Conservation (phyloP, 2,888 invertebrate genomes). For the Euplagia quadripunctaria region DNA sequence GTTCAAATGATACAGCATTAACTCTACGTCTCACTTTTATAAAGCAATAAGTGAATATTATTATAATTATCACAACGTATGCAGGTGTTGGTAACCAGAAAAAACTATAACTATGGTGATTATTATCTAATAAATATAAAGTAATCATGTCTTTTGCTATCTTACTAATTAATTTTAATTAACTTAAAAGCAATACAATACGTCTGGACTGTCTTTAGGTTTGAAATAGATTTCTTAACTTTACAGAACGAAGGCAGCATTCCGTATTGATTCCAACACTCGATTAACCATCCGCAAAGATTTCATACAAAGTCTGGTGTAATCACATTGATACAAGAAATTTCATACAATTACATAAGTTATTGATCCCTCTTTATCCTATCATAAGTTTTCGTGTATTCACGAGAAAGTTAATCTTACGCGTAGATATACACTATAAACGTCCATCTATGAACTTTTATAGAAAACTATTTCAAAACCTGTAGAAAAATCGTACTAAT, state of each 20-base stretch:
- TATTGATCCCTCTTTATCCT: conserved; percentile 82
- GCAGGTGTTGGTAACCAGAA: conserved; percentile 61
- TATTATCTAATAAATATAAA: conserved; percentile 68
- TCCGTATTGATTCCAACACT: conserved; percentile 31
- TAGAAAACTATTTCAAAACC: conserved; percentile 83
- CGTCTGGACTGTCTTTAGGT: conserved; percentile 77
- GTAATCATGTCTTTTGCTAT: conserved; percentile 72
- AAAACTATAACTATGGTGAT: conserved; percentile 68
- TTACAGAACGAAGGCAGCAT: conserved; percentile 30
- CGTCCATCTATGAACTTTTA: conserved; percentile 59
- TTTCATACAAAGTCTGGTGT: conserved; percentile 48
- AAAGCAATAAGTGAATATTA: conserved; percentile 59
- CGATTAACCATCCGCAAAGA: conserved; percentile 30
- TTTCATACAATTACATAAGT: conserved; percentile 65
- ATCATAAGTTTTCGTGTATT: conserved; percentile 74
- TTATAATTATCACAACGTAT: conserved; percentile 73
- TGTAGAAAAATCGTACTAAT: conserved; percentile 72
- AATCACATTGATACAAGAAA: conserved; percentile 53
- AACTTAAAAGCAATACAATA: conserved; percentile 69
- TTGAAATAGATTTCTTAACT: conserved; percentile 80
- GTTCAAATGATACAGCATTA: conserved; percentile 42
- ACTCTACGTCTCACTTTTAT: conserved; percentile 44
- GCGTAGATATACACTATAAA: conserved; percentile 65
- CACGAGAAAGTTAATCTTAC: conserved; percentile 63
- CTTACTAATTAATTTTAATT: conserved; percentile 62